These are phyloP conservation scores for Oncorhynchus tshawytscha DNA, from an alignment of 2,113 vertebrate species.

Conservation along the genomic window DNA sequence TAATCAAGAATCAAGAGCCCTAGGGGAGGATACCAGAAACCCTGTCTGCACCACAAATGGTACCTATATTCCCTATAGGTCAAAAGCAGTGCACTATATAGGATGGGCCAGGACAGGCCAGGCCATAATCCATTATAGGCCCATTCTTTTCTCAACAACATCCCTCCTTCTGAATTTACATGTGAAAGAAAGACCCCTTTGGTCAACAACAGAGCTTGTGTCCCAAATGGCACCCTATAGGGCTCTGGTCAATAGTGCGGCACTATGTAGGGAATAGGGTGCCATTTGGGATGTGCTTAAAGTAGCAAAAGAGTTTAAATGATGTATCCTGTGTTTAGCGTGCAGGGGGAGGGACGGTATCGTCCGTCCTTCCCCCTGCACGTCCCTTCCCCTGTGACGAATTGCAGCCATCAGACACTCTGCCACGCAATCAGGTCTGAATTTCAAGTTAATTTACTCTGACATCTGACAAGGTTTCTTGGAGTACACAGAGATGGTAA, in stretches of 20 bases:
- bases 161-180: slow-evolving; percentile 9
- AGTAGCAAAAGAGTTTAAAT: slow-evolving; percentile 14
- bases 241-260: too few relatives aligned
- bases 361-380: slow-evolving; percentile 4
- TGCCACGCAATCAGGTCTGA: slow-evolving; percentile 61
- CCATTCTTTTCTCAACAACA: slow-evolving; percentile 4
- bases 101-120: slow-evolving; percentile 20
- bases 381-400: slow-evolving; percentile 24
- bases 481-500: slow-evolving; percentile 21
- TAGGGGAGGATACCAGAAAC: not conserved
- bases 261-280: too few relatives aligned
- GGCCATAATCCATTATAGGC: slow-evolving; percentile 7
- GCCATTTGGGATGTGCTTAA: not conserved
- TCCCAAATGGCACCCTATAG: not conserved
- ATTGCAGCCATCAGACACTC: slow-evolving; percentile 38
- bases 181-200: not conserved
- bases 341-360: slow-evolving; percentile 14
- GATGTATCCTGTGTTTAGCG: slow-evolving; percentile 38
- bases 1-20: slow-evolving; percentile 33
- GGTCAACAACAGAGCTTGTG: not conserved
- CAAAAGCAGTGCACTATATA: not conserved
- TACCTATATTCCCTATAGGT: too few relatives aligned
- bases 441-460: slow-evolving; percentile 62
- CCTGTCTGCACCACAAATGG: too few relatives aligned
- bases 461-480: slow-evolving; percentile 31